Conservation (phyloP, 2,888 invertebrate genomes). For the Autographa gamma region DNA sequence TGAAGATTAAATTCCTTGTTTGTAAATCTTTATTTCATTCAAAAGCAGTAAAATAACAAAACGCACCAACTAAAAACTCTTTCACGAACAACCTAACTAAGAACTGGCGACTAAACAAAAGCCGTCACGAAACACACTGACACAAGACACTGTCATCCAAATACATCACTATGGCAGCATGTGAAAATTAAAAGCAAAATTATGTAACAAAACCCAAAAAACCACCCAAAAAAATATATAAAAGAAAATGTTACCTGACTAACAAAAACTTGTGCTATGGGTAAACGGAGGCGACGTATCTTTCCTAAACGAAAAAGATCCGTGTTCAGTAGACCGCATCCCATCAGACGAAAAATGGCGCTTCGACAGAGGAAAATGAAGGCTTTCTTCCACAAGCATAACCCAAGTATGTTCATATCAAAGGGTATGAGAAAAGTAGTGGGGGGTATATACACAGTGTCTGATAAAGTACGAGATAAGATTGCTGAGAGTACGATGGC, state of each 20-base stretch:
- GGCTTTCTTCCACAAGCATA: slow-evolving; percentile 75
- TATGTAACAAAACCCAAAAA: slow-evolving; percentile 8
- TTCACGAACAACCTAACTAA: slow-evolving; percentile 1
- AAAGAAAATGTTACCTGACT: slow-evolving; percentile 32
- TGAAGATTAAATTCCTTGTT: no score
- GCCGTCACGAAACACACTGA: slow-evolving; percentile 26
- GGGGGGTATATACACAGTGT: slow-evolving; percentile 73
- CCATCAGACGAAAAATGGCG: slow-evolving; percentile 75
- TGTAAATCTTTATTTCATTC: no score
- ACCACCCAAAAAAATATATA: slow-evolving; percentile 12
- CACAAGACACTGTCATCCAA: slow-evolving; percentile 43
- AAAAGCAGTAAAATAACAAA: neutral
- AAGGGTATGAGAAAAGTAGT: slow-evolving; percentile 72
- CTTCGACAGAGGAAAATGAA: slow-evolving; percentile 72
- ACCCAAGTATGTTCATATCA: slow-evolving; percentile 65
- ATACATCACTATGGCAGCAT: slow-evolving; percentile 33
- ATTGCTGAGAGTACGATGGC: slow-evolving; percentile 76
- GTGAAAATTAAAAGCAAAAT: slow-evolving; percentile 38
- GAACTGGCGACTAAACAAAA: slow-evolving; percentile 50
- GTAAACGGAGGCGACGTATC: slow-evolving; percentile 69
- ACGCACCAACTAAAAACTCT: neutral
- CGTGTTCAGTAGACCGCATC: slow-evolving; percentile 77
- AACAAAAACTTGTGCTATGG: slow-evolving; percentile 60
- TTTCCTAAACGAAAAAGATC: slow-evolving; percentile 75
- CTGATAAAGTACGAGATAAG: slow-evolving; percentile 77